Base-by-base conservation (phyloP, 1,140 invertebrate species). In the Pectinophora gossypiella region DNA sequence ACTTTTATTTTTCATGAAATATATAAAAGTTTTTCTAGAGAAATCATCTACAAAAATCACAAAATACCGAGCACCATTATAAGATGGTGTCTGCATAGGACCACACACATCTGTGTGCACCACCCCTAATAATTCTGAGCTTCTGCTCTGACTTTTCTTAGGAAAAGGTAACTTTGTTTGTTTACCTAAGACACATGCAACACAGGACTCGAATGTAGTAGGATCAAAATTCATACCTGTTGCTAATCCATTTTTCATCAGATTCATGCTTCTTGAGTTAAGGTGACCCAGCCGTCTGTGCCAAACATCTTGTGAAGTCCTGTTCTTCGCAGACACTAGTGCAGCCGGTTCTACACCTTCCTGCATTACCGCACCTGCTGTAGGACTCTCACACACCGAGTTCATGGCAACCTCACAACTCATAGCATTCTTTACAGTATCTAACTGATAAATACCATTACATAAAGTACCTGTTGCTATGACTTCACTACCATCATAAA, bases 21-120 rank as follows among this genome's bases (percentile, higher is more conserved):
- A n/a, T n/a, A n/a, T n/a, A n/a, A n/a, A n/a, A n/a, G n/a, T n/a
- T n/a, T 64, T 73, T 20, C 49, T 38, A 35, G 64, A 62, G 38
- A 47, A 67, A 49, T 85, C 76, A 54, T 85, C 77, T 45, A 77
- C 67, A 13, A 84, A 60, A 2, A 67, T 16, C 6, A 86, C 22
- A 50, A 83, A 85, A 56, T 85, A 83, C 21, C 59, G 42, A 16
- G 54, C 40, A 20, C 62, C 71, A 22, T 44, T 55, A 35, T 69
- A 44, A 35, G 72, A 77, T 46, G 5, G 19, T n/a, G 13, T 53
- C 19, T 59, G 54, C 67, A 80, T 76, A 16, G 67, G 68, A 43
- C 60, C 56, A 59, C 56, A 63, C 6, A 63, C 0, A 23, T 59
- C 56, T 5, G 15, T 59, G 15, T 60, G 54, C 9, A 38, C 13